phyloP scores from a whole-genome alignment of 2,888 invertebrate species.

The Rhagium mordax region DNA sequence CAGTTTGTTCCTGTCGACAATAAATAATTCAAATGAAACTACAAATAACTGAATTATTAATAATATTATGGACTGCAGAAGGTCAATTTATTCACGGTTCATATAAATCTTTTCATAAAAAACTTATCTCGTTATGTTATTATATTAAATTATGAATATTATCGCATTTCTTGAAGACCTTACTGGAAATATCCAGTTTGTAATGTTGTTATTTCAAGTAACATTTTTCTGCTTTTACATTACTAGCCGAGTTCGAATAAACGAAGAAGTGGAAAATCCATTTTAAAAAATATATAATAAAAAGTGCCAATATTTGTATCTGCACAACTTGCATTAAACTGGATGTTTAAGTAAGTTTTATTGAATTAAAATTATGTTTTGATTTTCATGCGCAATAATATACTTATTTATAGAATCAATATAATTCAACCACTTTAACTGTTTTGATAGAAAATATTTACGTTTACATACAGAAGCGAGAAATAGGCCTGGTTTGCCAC shows the following conservation, averaged over 20 bases:
- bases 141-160: not conserved
- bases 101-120: not conserved
- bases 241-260: not conserved
- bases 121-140: not conserved
- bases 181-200: constrained; percentile 5
- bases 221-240: not conserved
- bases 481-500: too few species aligned
- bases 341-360: not conserved
- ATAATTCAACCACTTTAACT: too few species aligned
- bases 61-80: not conserved
- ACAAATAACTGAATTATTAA: constrained; percentile 3
- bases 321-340: not conserved
- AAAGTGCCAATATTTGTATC: not conserved
- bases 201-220: not conserved
- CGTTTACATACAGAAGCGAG: too few species aligned
- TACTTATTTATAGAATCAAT: too few species aligned
- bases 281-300: not conserved
- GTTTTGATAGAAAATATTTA: too few species aligned
- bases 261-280: not conserved
- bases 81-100: not conserved
- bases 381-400: too few species aligned
- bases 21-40: not conserved
- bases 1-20: not conserved
- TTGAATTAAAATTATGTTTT: too few species aligned
- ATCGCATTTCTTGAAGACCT: not conserved